Base-by-base conservation (phyloP, 2,888 invertebrate genomes). In the Venusia cambrica region DNA sequence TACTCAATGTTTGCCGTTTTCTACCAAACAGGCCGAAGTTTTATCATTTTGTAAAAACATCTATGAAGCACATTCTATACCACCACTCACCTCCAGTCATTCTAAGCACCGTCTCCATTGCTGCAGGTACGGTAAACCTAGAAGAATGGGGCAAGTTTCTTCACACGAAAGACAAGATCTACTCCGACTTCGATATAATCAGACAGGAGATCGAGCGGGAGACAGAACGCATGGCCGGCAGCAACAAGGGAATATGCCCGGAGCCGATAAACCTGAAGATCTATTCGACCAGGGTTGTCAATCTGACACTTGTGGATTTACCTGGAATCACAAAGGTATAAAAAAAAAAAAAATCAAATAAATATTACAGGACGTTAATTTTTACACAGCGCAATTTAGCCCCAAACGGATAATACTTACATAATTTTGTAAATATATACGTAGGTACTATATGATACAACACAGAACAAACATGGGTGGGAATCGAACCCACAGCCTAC, bases 261-360 rank as follows among this genome's bases (percentile, higher is more conserved):
- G 97, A 98, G 58, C 95, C 99, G 0, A 99, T 99, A 57, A 97
- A 93, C 71, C 89, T 99, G 41, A 99, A 98, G 84, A 97, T 99
- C 64, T 99, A 88, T 76, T 99, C 99, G 0, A 92, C 93, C n/a
- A 91, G 91, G 53, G 99, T 99, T 15, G 96, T 99, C 29, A 99
- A 97, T 76, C 87, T 96, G 30, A 98, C 99, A 0, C 88, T 99
- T 24, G 97, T 99, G 25, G 99, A 99, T 89, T 88, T 99, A 24
- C 99, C 99, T 31, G 99, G 99, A 40, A 95, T 99, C 43, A 99
- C 99, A 20, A 99, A 99, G 89, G 95, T 90, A n/a, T n/a, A n/a
- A n/a, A n/a, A n/a, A n/a, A n/a, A n/a, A n/a, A n/a, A n/a, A n/a
- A n/a, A n/a, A n/a, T n/a, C n/a, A n/a, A n/a, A n/a, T n/a, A n/a